Evolutionary conservation across 2,797 vertebrate species (phyloP), one percentile per base, ranked within the genome.

Genomic region (Intellagama lesueurii): DNA sequence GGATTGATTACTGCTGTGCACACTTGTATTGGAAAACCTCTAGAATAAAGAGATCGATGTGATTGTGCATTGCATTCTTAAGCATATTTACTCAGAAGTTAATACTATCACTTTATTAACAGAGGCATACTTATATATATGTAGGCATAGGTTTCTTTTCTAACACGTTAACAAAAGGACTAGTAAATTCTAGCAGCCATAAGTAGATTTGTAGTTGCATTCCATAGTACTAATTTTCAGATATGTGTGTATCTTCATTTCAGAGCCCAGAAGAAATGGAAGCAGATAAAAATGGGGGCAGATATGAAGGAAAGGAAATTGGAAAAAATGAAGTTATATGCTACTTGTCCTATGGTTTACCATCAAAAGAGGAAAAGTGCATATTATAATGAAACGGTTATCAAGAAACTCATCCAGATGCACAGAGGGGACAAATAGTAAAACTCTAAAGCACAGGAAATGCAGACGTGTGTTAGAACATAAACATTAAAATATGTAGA

Each of bases 191-290:
- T 76, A 22, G 40, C 30, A 76, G 32, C 56, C 5, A 47, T 75
- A 83, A 32, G 24, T 80, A 70, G 44, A 52, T 75, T 17, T 14
- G 3, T 68, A 68, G 47, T 78, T 78, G 73, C 9, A 76, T 86
- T 73, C 28, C 32, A 17, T 52, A 17, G 17, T 19, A 11, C 72
- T 52, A 14, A 12, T 81, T 89, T 80, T 89, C 40, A 75, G 26
- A 75, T 56, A 64, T 81, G 0, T 90, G 1, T 93, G 11, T 94
- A 1, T 95, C 95, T 95, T 94, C 66, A 77, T 89, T 88, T 32
- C 87, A 96, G 95, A 95, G 44, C 92, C 94, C 90, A 94, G 96
- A 96, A 95, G 96, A 95, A 89, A 76, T 86, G 93, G 95, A 93
- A 95, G n/a, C 72, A 92, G 96, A 85, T 90, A 95, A 93, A 40